Base-by-base conservation (phyloP, 2,888 invertebrate species). In the Rhamnusium bicolor region DNA sequence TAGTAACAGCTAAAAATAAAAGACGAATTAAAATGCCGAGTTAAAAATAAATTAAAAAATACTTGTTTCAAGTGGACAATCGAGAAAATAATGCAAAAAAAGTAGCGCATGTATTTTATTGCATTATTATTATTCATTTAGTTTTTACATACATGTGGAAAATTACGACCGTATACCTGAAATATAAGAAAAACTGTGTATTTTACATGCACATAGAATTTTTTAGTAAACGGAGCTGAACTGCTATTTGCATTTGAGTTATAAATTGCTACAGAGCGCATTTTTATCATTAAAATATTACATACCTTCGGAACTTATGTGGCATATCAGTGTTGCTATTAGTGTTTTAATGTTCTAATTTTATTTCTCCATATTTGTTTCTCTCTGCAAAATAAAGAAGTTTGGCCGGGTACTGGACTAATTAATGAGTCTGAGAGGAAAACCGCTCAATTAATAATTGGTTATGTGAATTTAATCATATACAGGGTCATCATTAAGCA, bases 121-220 rank as follows among this genome's bases (percentile, higher is more conserved):
- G 60, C 18, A 46, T 61, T 60, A 60, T 71, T 66, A 67, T 62
- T 72, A 68, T 68, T 72, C 72, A 72, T 68, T 68, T 49, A 40
- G 27, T 53, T 72, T 67, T 72, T 62, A 60, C 47, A 51, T 51
- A 72, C 63, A 51, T 24, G 53, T 27, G 58, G 27, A 56, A 62
- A 68, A 49, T 72, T 61, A 72, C 67, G 16, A 8, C 65, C 10
- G 53, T 40, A 16, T 49, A 47, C 14, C 49, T 47, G 47, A 19
- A 46, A 67, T 61, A 60, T 66, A 32, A 66, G 47, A 56, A 67
- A 54, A 58, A 49, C 47, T 32, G 21, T 62, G 58, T 49, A 47
- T 47, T 46, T 16, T 61, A 27, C 53, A 62, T 61, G 62, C 47
- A 62, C 61, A 62, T 68, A 66, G 32, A 47, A 21, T 51, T 66